These are phyloP conservation scores for Sebastes iracundus DNA, from an alignment of 2,797 vertebrate genomes.

Conservation along the genomic window DNA sequence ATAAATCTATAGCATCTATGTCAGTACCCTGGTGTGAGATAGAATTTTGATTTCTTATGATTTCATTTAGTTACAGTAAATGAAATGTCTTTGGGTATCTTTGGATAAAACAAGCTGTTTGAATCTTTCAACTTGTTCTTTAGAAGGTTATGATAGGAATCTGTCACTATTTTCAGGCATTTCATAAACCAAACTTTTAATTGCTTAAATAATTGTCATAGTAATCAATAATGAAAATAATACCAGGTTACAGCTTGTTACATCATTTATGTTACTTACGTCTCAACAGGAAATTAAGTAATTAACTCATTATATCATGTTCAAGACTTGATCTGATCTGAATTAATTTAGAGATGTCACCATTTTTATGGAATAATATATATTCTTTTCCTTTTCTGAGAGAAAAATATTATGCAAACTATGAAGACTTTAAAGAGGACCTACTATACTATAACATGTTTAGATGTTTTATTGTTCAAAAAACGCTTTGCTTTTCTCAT, in stretches of 20 bases:
- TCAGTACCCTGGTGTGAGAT: no score
- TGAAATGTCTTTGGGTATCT: neutral
- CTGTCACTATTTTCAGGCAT: neutral
- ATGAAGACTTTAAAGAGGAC: neutral
- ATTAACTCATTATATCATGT: neutral
- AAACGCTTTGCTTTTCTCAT: no score
- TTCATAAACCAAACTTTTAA: neutral
- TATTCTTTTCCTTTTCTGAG: neutral
- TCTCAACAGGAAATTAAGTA: neutral
- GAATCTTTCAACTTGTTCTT: neutral
- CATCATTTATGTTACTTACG: neutral
- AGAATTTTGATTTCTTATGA: no score
- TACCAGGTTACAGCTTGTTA: neutral
- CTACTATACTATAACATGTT: no score
- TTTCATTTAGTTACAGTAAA: neutral
- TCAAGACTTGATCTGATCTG: neutral
- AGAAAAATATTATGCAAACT: neutral
- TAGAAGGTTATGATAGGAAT: neutral
- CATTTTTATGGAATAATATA: neutral
- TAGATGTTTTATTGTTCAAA: no score
- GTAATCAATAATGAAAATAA: neutral
- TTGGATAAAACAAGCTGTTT: neutral
- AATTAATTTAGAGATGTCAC: neutral
- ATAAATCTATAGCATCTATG: no score
- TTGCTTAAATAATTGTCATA: neutral